A percentile compares a stretch with the other conserved stretches of the same genome.
phyloP scores from a whole-genome alignment of 2,113 vertebrate species.

The Embiotoca jacksoni region DNA sequence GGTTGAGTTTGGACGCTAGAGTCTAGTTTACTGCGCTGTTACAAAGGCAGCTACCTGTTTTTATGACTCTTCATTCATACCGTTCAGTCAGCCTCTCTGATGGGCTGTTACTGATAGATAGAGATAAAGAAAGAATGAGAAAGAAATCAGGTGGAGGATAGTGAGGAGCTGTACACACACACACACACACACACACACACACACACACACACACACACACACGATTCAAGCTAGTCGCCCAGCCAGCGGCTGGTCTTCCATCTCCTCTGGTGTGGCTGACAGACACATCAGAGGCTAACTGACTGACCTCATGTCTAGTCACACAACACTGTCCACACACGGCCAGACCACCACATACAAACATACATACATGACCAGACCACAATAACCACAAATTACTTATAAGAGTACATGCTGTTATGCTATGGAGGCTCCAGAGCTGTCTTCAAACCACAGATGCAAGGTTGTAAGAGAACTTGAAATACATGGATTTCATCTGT shows the following conservation, averaged over 20 bases:
- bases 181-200: not conserved
- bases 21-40: slow-evolving; percentile 54
- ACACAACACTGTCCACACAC: slow-evolving; percentile 57
- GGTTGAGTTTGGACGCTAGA: slow-evolving; percentile 29
- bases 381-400: slow-evolving; percentile 38
- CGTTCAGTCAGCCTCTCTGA: slow-evolving; percentile 26
- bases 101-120: slow-evolving; percentile 37
- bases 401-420: slow-evolving; percentile 32
- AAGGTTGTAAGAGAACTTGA: slow-evolving; percentile 2
- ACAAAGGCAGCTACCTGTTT: slow-evolving; percentile 47
- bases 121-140: not conserved
- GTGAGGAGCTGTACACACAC: not conserved
- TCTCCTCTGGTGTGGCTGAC: slow-evolving; percentile 26
- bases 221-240: slow-evolving; percentile 20
- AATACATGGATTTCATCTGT: slow-evolving; percentile 27
- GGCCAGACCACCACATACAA: slow-evolving; percentile 28
- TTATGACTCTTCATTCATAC: slow-evolving; percentile 49
- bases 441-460: slow-evolving; percentile 8
- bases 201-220: not conserved
- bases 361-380: slow-evolving; percentile 33
- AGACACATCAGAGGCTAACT: slow-evolving; percentile 61
- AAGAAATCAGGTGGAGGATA: not conserved
- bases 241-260: slow-evolving; percentile 8
- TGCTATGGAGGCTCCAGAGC: slow-evolving; percentile 16
- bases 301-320: slow-evolving; percentile 65